Conservation (phyloP, 1,140 invertebrate genomes). For the Carposina sasakii region DNA sequence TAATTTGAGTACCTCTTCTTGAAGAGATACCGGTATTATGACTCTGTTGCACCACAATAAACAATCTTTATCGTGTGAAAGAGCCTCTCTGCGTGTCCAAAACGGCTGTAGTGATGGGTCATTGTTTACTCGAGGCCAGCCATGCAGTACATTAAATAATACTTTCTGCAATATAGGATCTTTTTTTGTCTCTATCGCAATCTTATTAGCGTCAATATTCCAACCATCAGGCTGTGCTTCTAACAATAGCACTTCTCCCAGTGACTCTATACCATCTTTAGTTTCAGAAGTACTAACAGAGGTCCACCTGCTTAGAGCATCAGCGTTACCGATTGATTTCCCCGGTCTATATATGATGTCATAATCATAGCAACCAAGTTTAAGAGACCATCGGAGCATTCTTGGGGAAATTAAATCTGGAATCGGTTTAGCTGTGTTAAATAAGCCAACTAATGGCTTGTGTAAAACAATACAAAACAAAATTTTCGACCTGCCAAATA, state of each 20-base stretch:
- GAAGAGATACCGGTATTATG: constrained; percentile 1
- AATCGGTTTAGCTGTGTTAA: constrained; percentile 10
- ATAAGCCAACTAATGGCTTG: constrained; percentile 27
- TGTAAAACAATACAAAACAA: constrained; percentile 21
- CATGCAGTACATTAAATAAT: constrained; percentile 7
- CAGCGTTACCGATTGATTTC: constrained; percentile 8
- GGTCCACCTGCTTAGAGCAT: constrained; percentile 11
- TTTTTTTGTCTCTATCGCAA: constrained; percentile 1
- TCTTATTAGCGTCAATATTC: background rate
- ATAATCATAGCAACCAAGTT: constrained; percentile 22
- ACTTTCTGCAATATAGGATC: constrained; percentile 5
- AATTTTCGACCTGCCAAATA: constrained; percentile 37
- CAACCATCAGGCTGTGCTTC: constrained; percentile 4
- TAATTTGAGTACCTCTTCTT: constrained; percentile 1
- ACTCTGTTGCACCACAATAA: constrained; percentile 14
- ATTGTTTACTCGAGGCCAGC: constrained; percentile 4
- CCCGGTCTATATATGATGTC: constrained; percentile 20
- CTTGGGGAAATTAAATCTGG: constrained; percentile 22
- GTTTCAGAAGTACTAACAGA: too few relatives aligned
- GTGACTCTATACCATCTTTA: background rate
- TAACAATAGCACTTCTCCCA: constrained; percentile 1
- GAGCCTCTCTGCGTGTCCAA: too few relatives aligned
- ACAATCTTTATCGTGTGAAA: constrained; percentile 13
- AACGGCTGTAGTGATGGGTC: background rate
- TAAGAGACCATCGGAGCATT: constrained; percentile 25